phyloP scores from a whole-genome alignment of 2,888 invertebrate genomes.

The Lumbricus terrestris region DNA sequence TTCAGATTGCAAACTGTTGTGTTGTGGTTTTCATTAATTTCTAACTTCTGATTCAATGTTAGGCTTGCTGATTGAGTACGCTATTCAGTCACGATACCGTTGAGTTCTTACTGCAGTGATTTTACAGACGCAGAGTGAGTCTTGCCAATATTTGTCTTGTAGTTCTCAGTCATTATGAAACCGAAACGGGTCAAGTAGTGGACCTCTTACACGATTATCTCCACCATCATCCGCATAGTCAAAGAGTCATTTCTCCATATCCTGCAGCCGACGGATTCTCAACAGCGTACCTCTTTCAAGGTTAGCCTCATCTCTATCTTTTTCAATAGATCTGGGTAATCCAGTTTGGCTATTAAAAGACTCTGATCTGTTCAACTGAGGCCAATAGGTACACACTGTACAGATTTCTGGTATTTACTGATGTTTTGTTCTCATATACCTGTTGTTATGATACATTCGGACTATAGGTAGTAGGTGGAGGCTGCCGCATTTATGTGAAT shows the following conservation, averaged over 20 bases:
- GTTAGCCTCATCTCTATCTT: background rate
- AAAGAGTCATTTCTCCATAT: conserved; percentile 10
- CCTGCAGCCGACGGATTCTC: conserved; percentile 9
- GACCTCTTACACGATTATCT: conserved; percentile 12
- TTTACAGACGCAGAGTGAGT: background rate
- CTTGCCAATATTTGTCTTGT: background rate
- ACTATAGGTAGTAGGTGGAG: background rate
- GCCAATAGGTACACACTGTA: background rate
- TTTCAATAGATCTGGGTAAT: background rate
- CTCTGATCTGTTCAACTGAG: background rate
- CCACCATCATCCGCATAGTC: conserved; percentile 4
- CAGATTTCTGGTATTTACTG: background rate
- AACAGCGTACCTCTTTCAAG: conserved; percentile 14
- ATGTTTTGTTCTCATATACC: background rate
- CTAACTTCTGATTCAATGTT: background rate
- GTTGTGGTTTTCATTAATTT: background rate
- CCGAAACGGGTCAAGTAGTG: background rate
- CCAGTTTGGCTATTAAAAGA: background rate
- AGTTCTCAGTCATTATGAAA: conserved; percentile 12
- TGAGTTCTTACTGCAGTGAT: background rate
- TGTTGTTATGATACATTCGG: background rate
- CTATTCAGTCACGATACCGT: background rate
- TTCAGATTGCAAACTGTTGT: background rate
- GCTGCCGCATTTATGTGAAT: background rate
- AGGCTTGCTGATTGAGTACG: background rate